Evolutionary conservation across 2,113 vertebrate genomes (phyloP).

Genomic region (Protobothrops mucrosquamatus): DNA sequence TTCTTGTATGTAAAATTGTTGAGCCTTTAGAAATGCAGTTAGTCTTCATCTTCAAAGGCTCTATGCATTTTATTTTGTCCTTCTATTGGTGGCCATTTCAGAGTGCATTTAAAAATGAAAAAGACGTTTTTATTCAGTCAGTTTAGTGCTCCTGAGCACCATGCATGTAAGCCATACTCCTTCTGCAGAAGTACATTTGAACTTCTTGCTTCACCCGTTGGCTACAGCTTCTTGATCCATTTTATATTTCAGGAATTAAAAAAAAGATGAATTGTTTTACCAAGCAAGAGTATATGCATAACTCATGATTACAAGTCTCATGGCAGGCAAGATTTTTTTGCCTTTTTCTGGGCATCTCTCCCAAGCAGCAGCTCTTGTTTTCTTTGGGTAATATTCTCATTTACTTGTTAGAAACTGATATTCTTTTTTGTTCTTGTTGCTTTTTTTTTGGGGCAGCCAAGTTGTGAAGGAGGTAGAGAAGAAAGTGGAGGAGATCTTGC

Average conservation of each 20-base stretch:
- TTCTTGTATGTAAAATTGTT: not conserved
- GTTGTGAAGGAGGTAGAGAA: not conserved
- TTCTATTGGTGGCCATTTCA: not conserved
- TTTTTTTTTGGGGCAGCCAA: too few relatives aligned
- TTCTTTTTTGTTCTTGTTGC: not conserved
- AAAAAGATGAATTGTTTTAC: not conserved
- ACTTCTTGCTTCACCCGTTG: not conserved
- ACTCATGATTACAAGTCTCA: not conserved
- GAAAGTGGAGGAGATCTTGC: not conserved
- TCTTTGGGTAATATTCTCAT: not conserved
- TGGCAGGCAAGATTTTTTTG: not conserved
- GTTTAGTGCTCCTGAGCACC: not conserved
- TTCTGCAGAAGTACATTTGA: not conserved
- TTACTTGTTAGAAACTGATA: not conserved
- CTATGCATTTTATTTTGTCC: not conserved
- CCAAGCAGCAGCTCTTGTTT: not conserved
- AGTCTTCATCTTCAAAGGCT: not conserved
- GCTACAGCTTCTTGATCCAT: not conserved
- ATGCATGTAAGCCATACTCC: not conserved
- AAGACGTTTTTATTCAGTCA: not conserved
- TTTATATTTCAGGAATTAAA: not conserved
- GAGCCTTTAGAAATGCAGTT: not conserved
- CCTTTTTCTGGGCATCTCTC: not conserved
- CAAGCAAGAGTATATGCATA: not conserved
- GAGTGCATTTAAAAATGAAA: not conserved